phyloP scores from a whole-genome alignment of 2,113 vertebrate genomes.

The Rostratula benghalensis region DNA sequence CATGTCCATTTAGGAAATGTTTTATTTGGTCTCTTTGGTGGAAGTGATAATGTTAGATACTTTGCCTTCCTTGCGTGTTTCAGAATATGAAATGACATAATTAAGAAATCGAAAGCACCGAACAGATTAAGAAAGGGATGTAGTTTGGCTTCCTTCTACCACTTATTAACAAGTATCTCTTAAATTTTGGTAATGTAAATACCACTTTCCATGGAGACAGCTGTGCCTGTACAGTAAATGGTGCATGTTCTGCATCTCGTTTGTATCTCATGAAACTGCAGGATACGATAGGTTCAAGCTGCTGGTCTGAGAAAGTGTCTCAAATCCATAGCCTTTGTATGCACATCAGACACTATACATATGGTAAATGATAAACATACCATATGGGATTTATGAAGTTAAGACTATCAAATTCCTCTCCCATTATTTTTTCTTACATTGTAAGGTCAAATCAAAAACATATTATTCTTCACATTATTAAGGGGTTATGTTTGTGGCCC shows the following conservation, averaged over 20 bases:
- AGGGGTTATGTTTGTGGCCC: conserved; percentile 16
- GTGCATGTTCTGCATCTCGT: conserved; percentile 3
- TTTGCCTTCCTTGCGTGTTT: neutral
- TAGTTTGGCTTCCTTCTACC: neutral
- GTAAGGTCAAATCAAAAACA: conserved; percentile 48
- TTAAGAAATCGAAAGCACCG: neutral
- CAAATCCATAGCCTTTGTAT: conserved; percentile 1
- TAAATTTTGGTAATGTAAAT: neutral
- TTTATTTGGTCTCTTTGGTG: neutral
- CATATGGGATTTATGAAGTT: conserved; percentile 43
- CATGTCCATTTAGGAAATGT: neutral
- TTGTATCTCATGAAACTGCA: neutral
- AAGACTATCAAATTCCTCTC: conserved; percentile 9
- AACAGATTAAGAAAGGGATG: neutral
- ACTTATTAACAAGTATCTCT: neutral
- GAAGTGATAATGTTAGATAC: neutral
- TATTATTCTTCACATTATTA: conserved; percentile 42
- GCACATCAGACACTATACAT: conserved; percentile 31
- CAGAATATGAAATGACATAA: neutral
- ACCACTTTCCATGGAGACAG: neutral
- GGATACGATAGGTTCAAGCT: neutral
- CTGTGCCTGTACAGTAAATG: neutral
- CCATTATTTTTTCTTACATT: conserved; percentile 47
- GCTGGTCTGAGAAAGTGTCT: neutral
- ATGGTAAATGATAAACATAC: conserved; percentile 57